Base-by-base conservation (phyloP, 2,113 vertebrate species). In the Pristiophorus japonicus region DNA sequence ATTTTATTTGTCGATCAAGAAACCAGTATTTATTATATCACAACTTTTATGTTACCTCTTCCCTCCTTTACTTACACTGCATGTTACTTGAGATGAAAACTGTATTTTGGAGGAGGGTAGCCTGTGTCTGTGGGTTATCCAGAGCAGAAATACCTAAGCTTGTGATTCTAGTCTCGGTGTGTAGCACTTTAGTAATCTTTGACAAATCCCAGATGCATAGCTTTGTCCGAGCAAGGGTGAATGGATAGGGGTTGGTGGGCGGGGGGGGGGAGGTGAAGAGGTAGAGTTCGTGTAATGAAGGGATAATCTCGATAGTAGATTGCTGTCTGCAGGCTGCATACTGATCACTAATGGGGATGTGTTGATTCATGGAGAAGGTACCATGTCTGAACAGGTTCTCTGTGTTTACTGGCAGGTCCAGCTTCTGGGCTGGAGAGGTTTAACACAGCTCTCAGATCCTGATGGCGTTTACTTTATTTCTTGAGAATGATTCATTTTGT, bases 171-270 rank as follows among this genome's bases (percentile, higher is more conserved):
- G 93, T 24, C 45, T 67, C 42, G 38, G 62, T 94, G 65, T 47
- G 45, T 12, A 94, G 65, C 65, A 94, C 93, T 51, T 47, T 42
- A 45, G 88, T 45, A 93, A 38, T 93, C 20, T 63, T 51, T 94
- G 93, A 70, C 93, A 94, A 94, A 94, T 70, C 93, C 93, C 93
- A 94, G 93, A 94, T 27, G 93, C 65, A 70, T 38, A 47, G 92
- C 42, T 70, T 94, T 45, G 38, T 45, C 55, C 51, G 3, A 55
- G 27, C 47, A 90, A 90, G 87, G 59, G 45, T 14, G 12, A 47
- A 70, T 67, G 66, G 66, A 42, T 22, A 5, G 59, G 38, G 88
- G 16, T 92, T 51, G 87, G 87, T 12, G 42, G 51, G 55, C 22
- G 24, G 27, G 27, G 87, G 51, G 47, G 6, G 12, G 87, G 27